phyloP scores from a whole-genome alignment of 2,888 invertebrate species.

The Drosophila helvetica region DNA sequence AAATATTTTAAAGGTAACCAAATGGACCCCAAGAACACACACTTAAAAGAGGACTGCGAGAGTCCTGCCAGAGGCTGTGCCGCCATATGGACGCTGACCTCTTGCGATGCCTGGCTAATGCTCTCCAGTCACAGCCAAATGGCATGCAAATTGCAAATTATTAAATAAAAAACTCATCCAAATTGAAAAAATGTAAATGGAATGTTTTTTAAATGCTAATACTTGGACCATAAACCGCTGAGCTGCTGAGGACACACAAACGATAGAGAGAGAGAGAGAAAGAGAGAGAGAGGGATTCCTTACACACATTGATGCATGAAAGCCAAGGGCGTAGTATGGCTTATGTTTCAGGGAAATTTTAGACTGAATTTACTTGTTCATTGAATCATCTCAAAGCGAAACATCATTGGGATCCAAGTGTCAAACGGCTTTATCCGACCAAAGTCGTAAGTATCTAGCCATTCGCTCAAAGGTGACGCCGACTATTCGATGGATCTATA shows the following conservation, averaged over 20 bases:
- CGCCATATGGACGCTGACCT: slow-evolving; percentile 35
- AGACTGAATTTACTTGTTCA: neutral
- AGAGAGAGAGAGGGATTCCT: neutral
- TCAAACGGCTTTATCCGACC: too few species aligned
- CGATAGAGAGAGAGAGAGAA: neutral
- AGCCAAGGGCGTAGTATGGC: neutral
- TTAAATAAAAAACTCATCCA: slow-evolving; percentile 64
- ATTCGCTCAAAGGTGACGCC: too few species aligned
- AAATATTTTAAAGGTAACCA: too few species aligned
- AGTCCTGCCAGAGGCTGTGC: neutral
- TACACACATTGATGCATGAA: neutral
- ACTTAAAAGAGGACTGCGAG: neutral
- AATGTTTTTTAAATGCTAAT: slow-evolving; percentile 74
- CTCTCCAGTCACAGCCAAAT: slow-evolving; percentile 26
- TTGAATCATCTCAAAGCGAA: neutral
- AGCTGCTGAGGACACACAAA: neutral
- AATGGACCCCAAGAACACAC: too few species aligned
- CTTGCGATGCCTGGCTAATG: slow-evolving; percentile 16
- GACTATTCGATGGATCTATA: too few species aligned
- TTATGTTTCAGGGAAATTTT: neutral
- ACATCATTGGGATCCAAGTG: too few species aligned
- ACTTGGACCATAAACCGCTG: slow-evolving; percentile 39
- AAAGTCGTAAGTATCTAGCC: too few species aligned
- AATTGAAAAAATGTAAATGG: slow-evolving; percentile 77
- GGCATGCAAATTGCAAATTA: slow-evolving; percentile 73